Base-by-base conservation (phyloP, 2,888 invertebrate species). In the Apotomis turbidana region DNA sequence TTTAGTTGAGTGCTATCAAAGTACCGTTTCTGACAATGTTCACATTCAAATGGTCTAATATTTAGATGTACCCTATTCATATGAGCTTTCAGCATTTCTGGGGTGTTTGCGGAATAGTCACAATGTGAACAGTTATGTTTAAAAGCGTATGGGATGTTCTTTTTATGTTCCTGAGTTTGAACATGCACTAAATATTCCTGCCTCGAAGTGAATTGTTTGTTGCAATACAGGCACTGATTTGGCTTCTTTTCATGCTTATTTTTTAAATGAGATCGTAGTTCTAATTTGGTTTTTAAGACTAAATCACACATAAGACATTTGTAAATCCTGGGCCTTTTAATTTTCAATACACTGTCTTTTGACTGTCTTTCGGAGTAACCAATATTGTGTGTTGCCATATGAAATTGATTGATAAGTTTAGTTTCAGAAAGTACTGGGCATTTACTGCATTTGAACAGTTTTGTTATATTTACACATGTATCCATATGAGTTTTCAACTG, bases 241-340 rank as follows among this genome's bases (percentile, higher is more conserved):
- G 72, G 72, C 27, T 72, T 72, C 63, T 63, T 72, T 27, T 57
- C 62, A 49, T 72, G 72, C 46, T 44, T 63, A 27, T 59, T 60
- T 12, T 46, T 58, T n/a, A 72, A 46, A 41, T 72, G 72, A 6
- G 54, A 12, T 8, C 68, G 62, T 12, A 68, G 46, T 44, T 72
- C 46, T n/a, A 41, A 5, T 12, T 63, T 62, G 0, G 62, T 63
- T 27, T 63, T 72, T 9, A 72, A 12, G 9, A 52, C 38, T 63
- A 63, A 41, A 1, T 68, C 12, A 5, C 72, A 72, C 13, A 27
- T 68, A 8, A 38, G 44, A 59, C 72, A 72, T 63, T 58, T 54
- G 36, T 71, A 62, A 9, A 15, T 54, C 13, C 8, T 59, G 3
- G 58, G 52, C n/a, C 41, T n/a, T 51, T 5, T 15, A 0, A 13